These are phyloP conservation scores for Tragelaphus buxtoni DNA, from an alignment of 2,113 vertebrate genomes.

Conservation along the genomic window DNA sequence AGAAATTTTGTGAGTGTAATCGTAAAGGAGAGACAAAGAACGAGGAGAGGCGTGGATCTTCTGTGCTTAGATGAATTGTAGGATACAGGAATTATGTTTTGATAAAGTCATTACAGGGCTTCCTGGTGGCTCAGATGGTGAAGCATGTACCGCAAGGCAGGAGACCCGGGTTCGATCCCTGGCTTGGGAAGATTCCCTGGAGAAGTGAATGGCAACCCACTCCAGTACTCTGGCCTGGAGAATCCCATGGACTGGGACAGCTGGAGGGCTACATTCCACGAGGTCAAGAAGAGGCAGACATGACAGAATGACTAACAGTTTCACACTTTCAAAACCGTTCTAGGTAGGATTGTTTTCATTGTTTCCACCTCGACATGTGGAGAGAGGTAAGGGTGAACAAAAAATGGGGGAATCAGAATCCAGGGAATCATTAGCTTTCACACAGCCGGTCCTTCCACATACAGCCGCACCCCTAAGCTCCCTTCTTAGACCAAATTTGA, in stretches of 20 bases:
- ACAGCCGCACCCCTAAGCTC: not conserved
- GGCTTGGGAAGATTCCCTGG: not conserved
- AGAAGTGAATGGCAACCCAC: not conserved
- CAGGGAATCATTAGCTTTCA: not conserved
- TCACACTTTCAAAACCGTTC: not conserved
- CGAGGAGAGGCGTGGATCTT: not conserved
- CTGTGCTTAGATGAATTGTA: no score
- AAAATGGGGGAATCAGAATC: not conserved
- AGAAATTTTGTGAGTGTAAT: not conserved
- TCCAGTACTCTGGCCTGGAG: not conserved
- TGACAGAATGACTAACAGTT: not conserved
- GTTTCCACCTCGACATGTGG: not conserved
- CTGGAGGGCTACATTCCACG: not conserved
- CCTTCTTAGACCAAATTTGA: not conserved
- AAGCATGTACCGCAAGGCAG: not conserved
- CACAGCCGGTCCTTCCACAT: not conserved
- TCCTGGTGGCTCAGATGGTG: not conserved
- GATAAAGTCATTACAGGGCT: no score
- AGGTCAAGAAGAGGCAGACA: not conserved
- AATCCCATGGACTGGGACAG: not conserved
- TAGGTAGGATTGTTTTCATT: not conserved
- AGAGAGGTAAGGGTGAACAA: not conserved
- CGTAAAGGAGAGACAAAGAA: not conserved
- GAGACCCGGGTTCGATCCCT: not conserved
- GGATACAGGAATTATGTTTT: no score